Evolutionary conservation across 2,888 invertebrate genomes (phyloP), one percentile per base, ranked within the genome.

Genomic region (Sisyra nigra): DNA sequence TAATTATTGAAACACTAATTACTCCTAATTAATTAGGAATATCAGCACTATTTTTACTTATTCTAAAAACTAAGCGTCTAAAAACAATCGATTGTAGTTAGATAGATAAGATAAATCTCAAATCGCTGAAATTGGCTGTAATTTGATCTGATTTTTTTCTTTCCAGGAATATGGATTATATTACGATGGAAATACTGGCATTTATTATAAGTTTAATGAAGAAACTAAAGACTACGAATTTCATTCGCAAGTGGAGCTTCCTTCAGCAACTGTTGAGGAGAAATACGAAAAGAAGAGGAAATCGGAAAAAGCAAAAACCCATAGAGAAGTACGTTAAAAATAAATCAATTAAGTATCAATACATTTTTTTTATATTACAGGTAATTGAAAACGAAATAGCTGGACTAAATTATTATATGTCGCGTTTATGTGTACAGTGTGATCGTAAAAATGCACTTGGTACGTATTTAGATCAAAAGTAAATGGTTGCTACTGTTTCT

Each of bases 161-260:
- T 61, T 63, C 34, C 54, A 92, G 91, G 82, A 84, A 58, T 74
- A 81, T 53, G 82, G 85, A 2, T 66, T 93, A 19, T 92, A 91
- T 58, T 94, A 92, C 57, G 89, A 93, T 61, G 84, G 86, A 5
- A 77, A 80, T 49, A 80, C 79, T 24, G 82, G 83, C 3, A 84
- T 79, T 44, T 93, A 92, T 59, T 83, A 88, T 55, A 74, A 71
- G 53, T 92, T 85, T 57, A 80, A 91, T 52, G 72, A 80, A 51
- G 73, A 76, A 24, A 80, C 74, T 41, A 72, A 83, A 53, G 66
- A 72, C 30, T 89, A 86, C 61, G 74, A 77, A 45, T 86, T 83
- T 59, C 84, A 89, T 61, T 87, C 86, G 3, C 83, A 82, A 63
- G 74, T 78, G 2, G 63, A 67, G 44, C 18, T 42, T 15, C n/a